A percentile compares a stretch with the other conserved stretches of the same genome.
Evolutionary conservation across 1,140 invertebrate species (phyloP).

Genomic region (Aphaenogaster ashmeadi): DNA sequence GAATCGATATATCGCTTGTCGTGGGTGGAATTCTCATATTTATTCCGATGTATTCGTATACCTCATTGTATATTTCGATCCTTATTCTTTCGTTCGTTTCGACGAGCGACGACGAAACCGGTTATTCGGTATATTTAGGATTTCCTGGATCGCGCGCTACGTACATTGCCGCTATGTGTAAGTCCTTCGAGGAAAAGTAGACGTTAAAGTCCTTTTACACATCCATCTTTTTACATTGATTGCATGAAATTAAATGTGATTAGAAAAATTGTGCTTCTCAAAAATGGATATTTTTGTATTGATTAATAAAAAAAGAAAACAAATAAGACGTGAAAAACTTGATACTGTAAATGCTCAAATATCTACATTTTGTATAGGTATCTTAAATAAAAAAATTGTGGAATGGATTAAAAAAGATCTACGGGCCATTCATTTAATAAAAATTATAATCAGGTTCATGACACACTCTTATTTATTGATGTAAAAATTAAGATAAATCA

Average conservation of each 20-base stretch:
- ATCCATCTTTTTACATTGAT: not conserved
- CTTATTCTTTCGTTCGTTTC: conserved; percentile 15
- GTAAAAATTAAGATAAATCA: not conserved
- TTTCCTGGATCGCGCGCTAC: conserved; percentile 37
- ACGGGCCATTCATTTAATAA: not conserved
- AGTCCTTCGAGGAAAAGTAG: conserved; percentile 29
- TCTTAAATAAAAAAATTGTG: not conserved
- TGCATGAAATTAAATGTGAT: not conserved
- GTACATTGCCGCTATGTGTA: conserved; percentile 16
- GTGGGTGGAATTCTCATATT: conserved; percentile 20
- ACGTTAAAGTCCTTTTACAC: not conserved
- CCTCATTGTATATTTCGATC: conserved; percentile 23
- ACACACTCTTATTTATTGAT: not conserved
- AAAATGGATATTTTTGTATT: not conserved
- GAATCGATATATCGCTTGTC: conserved; percentile 5
- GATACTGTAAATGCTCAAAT: not conserved
- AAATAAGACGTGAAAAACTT: not conserved
- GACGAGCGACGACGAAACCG: conserved; percentile 43
- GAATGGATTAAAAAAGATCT: not conserved
- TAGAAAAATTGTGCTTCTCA: not conserved
- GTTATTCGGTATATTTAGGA: conserved; percentile 63
- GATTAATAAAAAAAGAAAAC: not conserved
- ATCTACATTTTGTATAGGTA: not conserved
- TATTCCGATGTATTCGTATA: conserved; percentile 35
- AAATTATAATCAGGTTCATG: not conserved